These are phyloP conservation scores for Spatulosminthurus flaviceps DNA, from an alignment of 2,888 invertebrate genomes.

Conservation along the genomic window DNA sequence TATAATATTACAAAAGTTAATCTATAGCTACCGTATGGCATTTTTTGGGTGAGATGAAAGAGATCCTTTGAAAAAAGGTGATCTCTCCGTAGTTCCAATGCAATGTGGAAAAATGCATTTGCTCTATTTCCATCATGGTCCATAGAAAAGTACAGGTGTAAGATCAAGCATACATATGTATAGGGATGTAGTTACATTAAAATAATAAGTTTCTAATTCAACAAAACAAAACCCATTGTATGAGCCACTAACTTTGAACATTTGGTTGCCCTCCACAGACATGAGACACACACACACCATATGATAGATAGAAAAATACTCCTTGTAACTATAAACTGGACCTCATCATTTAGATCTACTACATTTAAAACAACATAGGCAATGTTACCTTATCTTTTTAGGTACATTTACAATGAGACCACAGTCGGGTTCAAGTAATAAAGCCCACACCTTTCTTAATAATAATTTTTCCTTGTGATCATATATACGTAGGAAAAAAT, in stretches of 20 bases:
- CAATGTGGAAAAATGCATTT: neutral
- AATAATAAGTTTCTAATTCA: neutral
- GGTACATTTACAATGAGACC: neutral
- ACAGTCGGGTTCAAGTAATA: neutral
- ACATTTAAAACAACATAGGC: neutral
- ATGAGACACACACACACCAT: slow-evolving; percentile 37
- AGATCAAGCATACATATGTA: slow-evolving; percentile 24
- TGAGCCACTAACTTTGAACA: slow-evolving; percentile 22
- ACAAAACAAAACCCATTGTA: slow-evolving; percentile 15
- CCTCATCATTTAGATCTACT: neutral
- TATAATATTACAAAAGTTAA: neutral
- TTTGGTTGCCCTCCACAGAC: slow-evolving; percentile 35
- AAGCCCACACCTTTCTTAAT: neutral
- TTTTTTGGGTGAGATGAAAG: neutral
- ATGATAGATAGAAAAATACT: slow-evolving; percentile 38
- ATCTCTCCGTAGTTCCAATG: neutral
- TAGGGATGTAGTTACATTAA: neutral
- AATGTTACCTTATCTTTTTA: no score
- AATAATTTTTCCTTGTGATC: neutral
- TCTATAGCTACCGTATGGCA: slow-evolving; percentile 41
- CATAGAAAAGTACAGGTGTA: slow-evolving; percentile 28
- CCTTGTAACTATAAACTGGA: neutral
- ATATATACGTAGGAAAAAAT: neutral
- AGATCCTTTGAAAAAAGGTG: slow-evolving; percentile 3
- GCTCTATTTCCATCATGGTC: slow-evolving; percentile 8